A percentile compares a stretch with the other conserved stretches of the same genome.
These are phyloP conservation scores for Lethenteron camtschaticum DNA, from an alignment of 2,113 vertebrate genomes.

Conservation along the genomic window DNA sequence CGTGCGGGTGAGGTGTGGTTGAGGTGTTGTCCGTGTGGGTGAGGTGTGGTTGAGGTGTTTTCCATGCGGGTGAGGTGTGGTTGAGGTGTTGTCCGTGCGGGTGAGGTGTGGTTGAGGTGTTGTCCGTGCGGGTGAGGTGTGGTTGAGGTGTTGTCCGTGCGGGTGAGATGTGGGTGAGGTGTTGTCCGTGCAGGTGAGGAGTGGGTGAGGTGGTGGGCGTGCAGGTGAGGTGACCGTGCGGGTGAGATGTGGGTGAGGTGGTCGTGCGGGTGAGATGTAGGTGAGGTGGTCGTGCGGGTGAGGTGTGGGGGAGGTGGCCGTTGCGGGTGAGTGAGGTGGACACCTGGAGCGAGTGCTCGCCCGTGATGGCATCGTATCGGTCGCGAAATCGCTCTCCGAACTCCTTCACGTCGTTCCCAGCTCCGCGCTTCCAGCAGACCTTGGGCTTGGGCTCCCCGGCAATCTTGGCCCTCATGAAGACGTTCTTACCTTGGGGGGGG, in stretches of 20 bases:
- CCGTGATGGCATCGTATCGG: conserved; percentile 20
- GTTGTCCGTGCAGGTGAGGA: neutral
- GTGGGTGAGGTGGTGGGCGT: too few species aligned
- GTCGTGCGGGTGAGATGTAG: too few species aligned
- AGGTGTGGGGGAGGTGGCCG: too few species aligned
- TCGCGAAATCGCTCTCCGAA: conserved; percentile 15
- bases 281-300: too few species aligned
- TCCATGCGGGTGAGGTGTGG: too few species aligned
- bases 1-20: too few species aligned
- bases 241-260: neutral
- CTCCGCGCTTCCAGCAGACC: conserved; percentile 18
- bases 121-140: too few species aligned
- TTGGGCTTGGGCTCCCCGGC: conserved; percentile 20
- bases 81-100: too few species aligned
- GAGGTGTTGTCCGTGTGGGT: too few species aligned
- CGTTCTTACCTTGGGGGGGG: conserved; percentile 13
- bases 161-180: conserved; percentile 20
- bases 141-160: conserved; percentile 20
- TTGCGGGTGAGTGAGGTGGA: conserved; percentile 7
- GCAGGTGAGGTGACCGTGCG: neutral
- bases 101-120: too few species aligned
- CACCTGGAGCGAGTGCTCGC: conserved; percentile 25
- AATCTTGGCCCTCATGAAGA: conserved; percentile 19
- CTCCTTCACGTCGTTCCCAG: conserved; percentile 16
- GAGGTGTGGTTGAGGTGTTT: too few species aligned